Base-by-base conservation (phyloP, 2,888 invertebrate species). In the Palloptera scutellata region DNA sequence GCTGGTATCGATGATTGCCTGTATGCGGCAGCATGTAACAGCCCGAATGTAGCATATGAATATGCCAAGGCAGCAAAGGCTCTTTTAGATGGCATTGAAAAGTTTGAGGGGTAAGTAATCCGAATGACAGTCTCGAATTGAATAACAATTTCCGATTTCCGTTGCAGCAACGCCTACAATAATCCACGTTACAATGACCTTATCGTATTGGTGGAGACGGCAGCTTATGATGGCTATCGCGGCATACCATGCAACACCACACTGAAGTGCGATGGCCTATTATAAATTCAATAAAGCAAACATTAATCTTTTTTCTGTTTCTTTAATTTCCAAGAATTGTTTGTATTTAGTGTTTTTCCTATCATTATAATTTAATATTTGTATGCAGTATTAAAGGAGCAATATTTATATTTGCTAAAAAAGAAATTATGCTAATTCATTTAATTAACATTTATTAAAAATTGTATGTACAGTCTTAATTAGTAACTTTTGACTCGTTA, bases 21-120 rank as follows among this genome's bases (percentile, higher is more conserved):
- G 42, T 91, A 92, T 80, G 88, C 90, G 61, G 88, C 93, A 1
- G 91, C 93, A 10, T 95, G 95, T 77, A 89, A 90, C 78, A 89
- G 89, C 72, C 94, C 94, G 0, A 85, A 87, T 55, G 72, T 80
- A 68, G 92, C 94, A 10, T 88, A 88, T 65, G 88, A 91, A 72
- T 95, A 95, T 82, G 87, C 91, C 1, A 89, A 90, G 1, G 94
- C 93, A 0, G 92, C 91, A n/a, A 92, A 92, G 73, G 88, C 93
- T 71, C 82, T 94, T 12, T 78, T 94, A 66, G 91, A 92, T 78
- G 89, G 91, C 58, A 88, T 90, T 17, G 91, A 90, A 77, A 85
- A 92, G 69, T 86, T 92, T 73, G 87, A 89, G 77, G 89, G 89
- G 89, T 92, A 87, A 79, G 71, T 64, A 13, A n/a, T 30, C 30